Evolutionary conservation across 2,113 vertebrate genomes (phyloP).

Genomic region (Zootoca vivipara): DNA sequence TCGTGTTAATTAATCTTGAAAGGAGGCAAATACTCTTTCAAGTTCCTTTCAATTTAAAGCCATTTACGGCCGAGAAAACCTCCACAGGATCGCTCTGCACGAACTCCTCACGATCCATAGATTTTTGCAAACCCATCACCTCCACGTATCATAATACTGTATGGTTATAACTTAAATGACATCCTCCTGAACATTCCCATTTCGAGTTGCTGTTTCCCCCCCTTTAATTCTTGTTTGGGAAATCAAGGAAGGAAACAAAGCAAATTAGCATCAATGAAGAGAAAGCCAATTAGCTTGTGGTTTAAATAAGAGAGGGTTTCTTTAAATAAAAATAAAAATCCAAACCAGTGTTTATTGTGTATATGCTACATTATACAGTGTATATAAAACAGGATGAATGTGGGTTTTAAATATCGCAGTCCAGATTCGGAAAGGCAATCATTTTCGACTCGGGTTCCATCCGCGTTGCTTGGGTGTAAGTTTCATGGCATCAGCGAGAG

Average conservation of each 20-base stretch:
- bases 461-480: too few species aligned
- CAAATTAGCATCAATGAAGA: neutral
- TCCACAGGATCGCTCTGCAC: too few species aligned
- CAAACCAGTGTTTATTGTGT: neutral
- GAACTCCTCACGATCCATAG: neutral
- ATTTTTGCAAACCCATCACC: neutral
- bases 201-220: neutral
- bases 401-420: neutral
- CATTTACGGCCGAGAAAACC: too few species aligned
- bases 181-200: neutral
- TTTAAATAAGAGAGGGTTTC: neutral
- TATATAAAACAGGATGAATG: neutral
- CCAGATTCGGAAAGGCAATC: neutral
- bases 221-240: neutral
- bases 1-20: too few species aligned
- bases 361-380: neutral
- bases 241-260: neutral
- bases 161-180: neutral
- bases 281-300: neutral
- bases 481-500: neutral
- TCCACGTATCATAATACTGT: neutral
- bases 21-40: too few species aligned
- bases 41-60: too few species aligned
- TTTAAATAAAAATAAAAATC: too few species aligned
- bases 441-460: neutral